A percentile compares a stretch with the other conserved stretches of the same genome.
Conservation (phyloP, 2,797 vertebrate genomes). For the Notolabrus celidotus region DNA sequence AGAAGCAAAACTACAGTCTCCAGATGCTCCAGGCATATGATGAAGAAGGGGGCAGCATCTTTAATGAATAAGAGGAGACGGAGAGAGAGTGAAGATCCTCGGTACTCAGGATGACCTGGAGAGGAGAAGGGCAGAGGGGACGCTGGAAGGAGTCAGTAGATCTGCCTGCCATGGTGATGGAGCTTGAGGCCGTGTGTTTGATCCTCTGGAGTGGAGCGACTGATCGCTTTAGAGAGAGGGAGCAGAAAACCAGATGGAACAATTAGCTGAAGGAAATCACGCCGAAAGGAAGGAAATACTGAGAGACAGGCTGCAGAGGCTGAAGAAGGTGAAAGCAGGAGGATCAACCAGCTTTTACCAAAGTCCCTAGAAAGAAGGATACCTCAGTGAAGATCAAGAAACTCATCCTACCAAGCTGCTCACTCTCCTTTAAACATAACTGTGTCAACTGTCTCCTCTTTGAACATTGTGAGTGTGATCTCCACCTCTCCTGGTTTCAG, state of each 20-base stretch:
- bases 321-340: background rate
- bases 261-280: background rate
- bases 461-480: too few relatives aligned
- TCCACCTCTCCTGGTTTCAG: too few relatives aligned
- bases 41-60: background rate
- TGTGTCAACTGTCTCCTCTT: too few relatives aligned
- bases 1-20: conserved; percentile 7
- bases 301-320: background rate
- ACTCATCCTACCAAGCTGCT: too few relatives aligned
- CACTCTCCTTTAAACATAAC: too few relatives aligned
- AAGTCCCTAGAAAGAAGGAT: too few relatives aligned
- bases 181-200: background rate
- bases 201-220: too few relatives aligned
- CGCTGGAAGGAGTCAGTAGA: background rate
- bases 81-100: background rate
- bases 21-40: background rate
- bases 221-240: background rate
- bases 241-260: background rate
- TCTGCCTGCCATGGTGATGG: too few relatives aligned
- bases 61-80: background rate
- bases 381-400: too few relatives aligned
- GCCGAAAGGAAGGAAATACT: background rate
- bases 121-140: background rate
- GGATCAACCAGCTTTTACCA: too few relatives aligned
- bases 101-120: background rate